phyloP scores from a whole-genome alignment of 2,797 vertebrate species.

The Serranus cabrilla region DNA sequence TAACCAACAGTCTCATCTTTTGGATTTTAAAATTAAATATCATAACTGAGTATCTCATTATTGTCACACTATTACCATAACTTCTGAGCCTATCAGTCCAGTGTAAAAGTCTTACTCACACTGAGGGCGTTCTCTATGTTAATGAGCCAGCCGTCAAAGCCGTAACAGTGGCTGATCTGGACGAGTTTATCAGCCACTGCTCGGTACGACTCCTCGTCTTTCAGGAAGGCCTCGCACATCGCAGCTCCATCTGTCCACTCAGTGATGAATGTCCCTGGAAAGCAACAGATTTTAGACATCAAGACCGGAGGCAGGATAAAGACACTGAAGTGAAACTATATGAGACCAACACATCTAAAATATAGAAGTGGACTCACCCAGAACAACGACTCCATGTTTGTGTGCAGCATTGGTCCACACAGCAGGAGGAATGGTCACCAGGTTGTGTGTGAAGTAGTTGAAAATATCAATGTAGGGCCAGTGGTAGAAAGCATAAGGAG shows the following conservation, averaged over 20 bases:
- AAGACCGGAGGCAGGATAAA: background rate
- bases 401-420: conserved; percentile 95
- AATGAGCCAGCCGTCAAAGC: conserved; percentile 95
- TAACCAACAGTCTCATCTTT: too few species aligned
- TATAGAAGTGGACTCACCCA: conserved; percentile 84
- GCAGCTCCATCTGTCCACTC: conserved; percentile 89
- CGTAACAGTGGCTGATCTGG: conserved; percentile 88
- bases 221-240: conserved; percentile 90
- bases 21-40: too few species aligned
- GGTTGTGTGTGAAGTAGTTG: conserved; percentile 94
- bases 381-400: conserved; percentile 89
- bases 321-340: background rate
- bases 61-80: background rate
- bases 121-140: conserved; percentile 94
- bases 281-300: background rate
- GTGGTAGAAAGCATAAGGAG: conserved; percentile 94
- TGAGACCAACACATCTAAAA: too few species aligned
- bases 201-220: conserved; percentile 82
- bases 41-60: too few species aligned
- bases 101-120: conserved; percentile 81
- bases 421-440: conserved; percentile 92
- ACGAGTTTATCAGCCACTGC: conserved; percentile 89
- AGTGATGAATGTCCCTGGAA: conserved; percentile 94
- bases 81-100: too few species aligned
- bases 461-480: conserved; percentile 96